Base-by-base conservation (phyloP, 2,888 invertebrate genomes). In the Villa cingulata region DNA sequence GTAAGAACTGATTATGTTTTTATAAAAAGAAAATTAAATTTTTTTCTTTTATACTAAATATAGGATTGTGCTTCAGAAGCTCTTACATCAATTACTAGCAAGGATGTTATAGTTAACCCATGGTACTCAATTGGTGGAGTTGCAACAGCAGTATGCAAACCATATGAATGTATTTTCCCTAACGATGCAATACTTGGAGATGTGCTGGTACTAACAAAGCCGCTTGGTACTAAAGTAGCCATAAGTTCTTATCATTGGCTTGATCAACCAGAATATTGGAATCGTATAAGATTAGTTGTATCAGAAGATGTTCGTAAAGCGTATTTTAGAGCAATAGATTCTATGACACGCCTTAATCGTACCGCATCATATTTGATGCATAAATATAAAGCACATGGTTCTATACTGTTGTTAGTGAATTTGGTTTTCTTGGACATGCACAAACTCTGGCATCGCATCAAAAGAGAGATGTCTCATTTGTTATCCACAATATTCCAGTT, bases 81-180 rank as follows among this genome's bases (percentile, higher is more conserved):
- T 9, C 87, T 86, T 10, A 85, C 86, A 0, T 79, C 80, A 43
- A 86, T 92, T 0, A 88, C 86, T 16, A 89, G 89, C 12, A 90
- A 90, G 0, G 89, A 90, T 65, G 88, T 90, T 15, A 86, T 90
- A 14, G 78, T 86, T 23, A 92, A 92, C 68, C 90, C 91, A 0
- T 92, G 91, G 91, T 81, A 90, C 64, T 85, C 87, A 12, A 84
- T 92, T 61, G 92, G 91, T 19, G 92, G 92, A 45, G 88, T 87
- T 12, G 91, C 88, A 1, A 85, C 88, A 0, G 82, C 86, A 17
- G 84, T 91, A 51, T 88, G 86, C 65, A 86, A 83, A 63, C 82
- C 84, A 2, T 83, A 86, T 62, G 90, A 92, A 70, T 86, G 88
- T 59, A 87, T 91, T 59, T 85, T 87, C 58, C 88, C 88, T 1